Evolutionary conservation across 2,113 vertebrate species (phyloP).

Genomic region (Leiothrix lutea): DNA sequence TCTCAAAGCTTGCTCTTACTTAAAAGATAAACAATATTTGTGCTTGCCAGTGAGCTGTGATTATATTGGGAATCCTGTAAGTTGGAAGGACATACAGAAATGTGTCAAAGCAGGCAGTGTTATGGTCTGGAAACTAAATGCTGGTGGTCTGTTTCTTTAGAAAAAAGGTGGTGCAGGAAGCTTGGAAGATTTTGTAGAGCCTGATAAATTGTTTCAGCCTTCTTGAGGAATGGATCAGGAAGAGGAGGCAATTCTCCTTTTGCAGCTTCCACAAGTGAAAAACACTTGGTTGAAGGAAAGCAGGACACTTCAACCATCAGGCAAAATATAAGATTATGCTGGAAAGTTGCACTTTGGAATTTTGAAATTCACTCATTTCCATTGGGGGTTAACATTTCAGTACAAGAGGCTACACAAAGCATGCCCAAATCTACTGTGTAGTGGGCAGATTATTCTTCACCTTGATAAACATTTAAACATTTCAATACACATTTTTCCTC

Average conservation of each 20-base stretch:
- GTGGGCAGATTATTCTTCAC: neutral
- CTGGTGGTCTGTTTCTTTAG: neutral
- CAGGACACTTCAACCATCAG: neutral
- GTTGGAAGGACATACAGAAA: neutral
- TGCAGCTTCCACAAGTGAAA: neutral
- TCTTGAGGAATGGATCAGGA: neutral
- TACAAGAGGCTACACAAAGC: neutral
- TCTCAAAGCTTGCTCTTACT: neutral
- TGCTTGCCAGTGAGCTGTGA: neutral
- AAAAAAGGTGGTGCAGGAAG: neutral
- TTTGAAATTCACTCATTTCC: neutral
- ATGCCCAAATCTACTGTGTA: neutral
- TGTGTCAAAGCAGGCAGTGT: neutral
- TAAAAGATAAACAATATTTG: neutral
- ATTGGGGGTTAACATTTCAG: neutral
- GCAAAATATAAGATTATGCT: neutral
- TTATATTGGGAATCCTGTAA: neutral
- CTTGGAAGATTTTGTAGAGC: accelerated
- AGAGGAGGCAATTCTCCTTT: neutral
- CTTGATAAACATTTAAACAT: neutral
- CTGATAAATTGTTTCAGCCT: neutral
- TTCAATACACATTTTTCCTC: neutral
- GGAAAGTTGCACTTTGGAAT: neutral
- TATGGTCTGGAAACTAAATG: neutral
- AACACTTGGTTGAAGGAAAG: neutral